Percentiles rank a stretch among this genome's conserved stretches.
phyloP scores from a whole-genome alignment of 2,797 vertebrate species.

The Thaleichthys pacificus region DNA sequence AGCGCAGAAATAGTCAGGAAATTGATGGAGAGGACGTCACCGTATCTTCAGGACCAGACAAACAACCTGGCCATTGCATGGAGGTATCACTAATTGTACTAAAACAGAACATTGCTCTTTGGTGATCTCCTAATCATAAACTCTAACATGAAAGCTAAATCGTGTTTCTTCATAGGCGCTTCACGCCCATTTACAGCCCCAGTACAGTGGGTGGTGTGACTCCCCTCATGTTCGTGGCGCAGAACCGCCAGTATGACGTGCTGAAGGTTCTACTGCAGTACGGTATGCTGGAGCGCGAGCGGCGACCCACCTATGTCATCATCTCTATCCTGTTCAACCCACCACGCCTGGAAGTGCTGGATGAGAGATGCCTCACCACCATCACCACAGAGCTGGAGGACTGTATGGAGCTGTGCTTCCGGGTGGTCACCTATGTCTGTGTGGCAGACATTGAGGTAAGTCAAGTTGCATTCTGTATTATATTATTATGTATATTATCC shows the following conservation, averaged over 20 bases:
- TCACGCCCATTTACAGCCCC: conserved; percentile 63
- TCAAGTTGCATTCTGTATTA: background rate
- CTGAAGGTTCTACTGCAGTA: conserved; percentile 63
- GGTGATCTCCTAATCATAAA: background rate
- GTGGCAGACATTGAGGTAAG: conserved; percentile 46
- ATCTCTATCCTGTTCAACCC: conserved; percentile 57
- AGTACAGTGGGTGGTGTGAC: conserved; percentile 59
- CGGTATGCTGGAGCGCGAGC: conserved; percentile 63
- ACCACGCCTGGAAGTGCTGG: conserved; percentile 51
- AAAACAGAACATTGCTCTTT: background rate
- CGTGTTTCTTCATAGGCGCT: conserved; percentile 43
- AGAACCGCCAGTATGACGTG: conserved; percentile 58
- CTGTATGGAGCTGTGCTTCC: conserved; percentile 55
- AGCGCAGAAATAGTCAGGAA: conserved; percentile 58
- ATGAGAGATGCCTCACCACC: conserved; percentile 45
- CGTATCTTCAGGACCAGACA: conserved; percentile 55
- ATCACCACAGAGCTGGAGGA: conserved; percentile 53
- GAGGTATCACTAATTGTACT: conserved; percentile 44
- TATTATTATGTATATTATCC: too few relatives aligned
- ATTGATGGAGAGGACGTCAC: conserved; percentile 60
- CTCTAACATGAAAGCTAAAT: background rate
- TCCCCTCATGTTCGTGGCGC: conserved; percentile 59
- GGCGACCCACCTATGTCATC: conserved; percentile 47
- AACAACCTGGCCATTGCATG: conserved; percentile 57
- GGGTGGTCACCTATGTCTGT: conserved; percentile 55